phyloP scores from a whole-genome alignment of 2,113 vertebrate species.

The Montifringilla adamsi region DNA sequence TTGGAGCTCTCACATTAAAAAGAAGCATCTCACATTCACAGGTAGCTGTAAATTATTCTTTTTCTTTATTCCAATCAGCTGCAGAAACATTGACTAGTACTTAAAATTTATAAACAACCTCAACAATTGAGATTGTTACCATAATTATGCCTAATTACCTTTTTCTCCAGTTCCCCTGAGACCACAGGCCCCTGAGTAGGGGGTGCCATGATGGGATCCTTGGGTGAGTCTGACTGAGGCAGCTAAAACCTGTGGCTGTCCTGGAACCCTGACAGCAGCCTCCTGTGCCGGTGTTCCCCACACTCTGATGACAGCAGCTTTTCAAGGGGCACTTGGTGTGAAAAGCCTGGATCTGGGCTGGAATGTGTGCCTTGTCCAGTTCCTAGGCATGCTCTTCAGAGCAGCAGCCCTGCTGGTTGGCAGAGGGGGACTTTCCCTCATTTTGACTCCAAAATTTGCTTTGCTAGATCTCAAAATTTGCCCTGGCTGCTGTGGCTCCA shows the following conservation, averaged over 20 bases:
- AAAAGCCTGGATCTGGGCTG: neutral
- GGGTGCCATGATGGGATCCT: neutral
- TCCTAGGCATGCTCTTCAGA: accelerated
- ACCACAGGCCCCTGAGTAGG: accelerated
- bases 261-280: neutral
- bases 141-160: neutral
- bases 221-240: neutral
- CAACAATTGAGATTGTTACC: neutral
- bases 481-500: neutral
- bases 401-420: neutral
- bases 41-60: neutral
- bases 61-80: neutral
- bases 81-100: neutral
- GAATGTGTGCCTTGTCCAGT: neutral
- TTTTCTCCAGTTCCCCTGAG: neutral
- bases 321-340: neutral
- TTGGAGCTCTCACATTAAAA: neutral
- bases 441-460: neutral
- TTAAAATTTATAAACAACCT: neutral
- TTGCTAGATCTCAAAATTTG: neutral
- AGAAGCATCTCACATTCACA: neutral
- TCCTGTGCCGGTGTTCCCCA: accelerated
- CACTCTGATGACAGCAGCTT: accelerated
- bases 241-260: neutral
- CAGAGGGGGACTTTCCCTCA: neutral